Conservation (phyloP, 2,888 invertebrate species). For the Drosophila limbata region DNA sequence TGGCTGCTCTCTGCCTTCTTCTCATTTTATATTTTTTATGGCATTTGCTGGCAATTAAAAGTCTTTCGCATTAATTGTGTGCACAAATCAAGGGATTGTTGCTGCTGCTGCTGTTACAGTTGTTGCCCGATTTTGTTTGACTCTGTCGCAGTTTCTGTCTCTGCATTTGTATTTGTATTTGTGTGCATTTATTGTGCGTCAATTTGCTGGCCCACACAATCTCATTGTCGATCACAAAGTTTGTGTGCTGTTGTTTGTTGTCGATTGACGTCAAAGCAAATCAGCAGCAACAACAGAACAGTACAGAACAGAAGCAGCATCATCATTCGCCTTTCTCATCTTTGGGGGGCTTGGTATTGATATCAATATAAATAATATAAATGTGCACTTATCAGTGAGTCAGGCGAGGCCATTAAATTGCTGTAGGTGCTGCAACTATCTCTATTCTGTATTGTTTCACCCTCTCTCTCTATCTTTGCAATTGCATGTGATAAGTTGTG, state of each 20-base stretch:
- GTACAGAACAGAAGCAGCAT: slow-evolving; percentile 17
- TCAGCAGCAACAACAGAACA: slow-evolving; percentile 29
- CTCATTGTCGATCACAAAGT: slow-evolving; percentile 70
- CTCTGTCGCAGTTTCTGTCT: slow-evolving; percentile 10
- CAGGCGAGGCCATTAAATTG: slow-evolving; percentile 46
- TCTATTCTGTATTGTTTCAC: not conserved
- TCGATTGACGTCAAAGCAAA: slow-evolving; percentile 76
- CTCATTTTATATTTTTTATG: slow-evolving; percentile 46
- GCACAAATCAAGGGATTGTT: slow-evolving; percentile 48
- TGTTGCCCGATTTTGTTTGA: slow-evolving; percentile 23
- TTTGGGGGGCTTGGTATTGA: slow-evolving; percentile 59
- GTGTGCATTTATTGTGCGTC: slow-evolving; percentile 60
- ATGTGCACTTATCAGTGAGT: slow-evolving; percentile 54
- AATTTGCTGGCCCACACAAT: slow-evolving; percentile 76
- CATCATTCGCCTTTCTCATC: slow-evolving; percentile 44
- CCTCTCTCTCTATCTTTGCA: not conserved
- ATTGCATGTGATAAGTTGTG: slow-evolving; percentile 15
- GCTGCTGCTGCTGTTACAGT: slow-evolving; percentile 19
- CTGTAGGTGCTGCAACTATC: slow-evolving; percentile 58
- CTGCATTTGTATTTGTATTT: slow-evolving; percentile 6
- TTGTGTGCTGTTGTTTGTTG: slow-evolving; percentile 73
- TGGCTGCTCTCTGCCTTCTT: slow-evolving; percentile 17
- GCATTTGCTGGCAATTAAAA: slow-evolving; percentile 77
- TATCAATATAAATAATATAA: slow-evolving; percentile 30
- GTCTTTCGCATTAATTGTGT: slow-evolving; percentile 70